Evolutionary conservation across 2,113 vertebrate species (phyloP).

Genomic region (Perca fluviatilis): DNA sequence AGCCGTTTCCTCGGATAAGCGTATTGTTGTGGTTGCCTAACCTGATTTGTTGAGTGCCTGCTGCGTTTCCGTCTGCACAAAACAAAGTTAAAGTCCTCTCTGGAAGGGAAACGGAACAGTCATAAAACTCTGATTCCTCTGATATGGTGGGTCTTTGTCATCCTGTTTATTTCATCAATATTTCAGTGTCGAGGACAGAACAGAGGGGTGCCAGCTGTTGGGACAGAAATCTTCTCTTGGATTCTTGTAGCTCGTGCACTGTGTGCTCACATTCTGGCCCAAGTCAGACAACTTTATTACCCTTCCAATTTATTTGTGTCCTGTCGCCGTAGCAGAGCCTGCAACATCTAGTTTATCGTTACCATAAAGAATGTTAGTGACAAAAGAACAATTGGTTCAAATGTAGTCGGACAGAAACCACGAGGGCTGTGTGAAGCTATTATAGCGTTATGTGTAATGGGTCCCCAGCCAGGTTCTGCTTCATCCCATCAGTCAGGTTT

Average conservation of each 20-base stretch:
- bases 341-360: constrained; percentile 72
- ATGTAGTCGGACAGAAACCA: constrained; percentile 65
- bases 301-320: constrained; percentile 73
- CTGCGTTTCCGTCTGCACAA: constrained; percentile 56
- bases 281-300: constrained; percentile 71
- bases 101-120: constrained; percentile 48
- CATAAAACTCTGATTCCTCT: constrained; percentile 51
- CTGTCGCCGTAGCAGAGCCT: constrained; percentile 41
- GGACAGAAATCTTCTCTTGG: constrained; percentile 28
- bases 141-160: constrained; percentile 44
- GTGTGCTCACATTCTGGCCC: constrained; percentile 46
- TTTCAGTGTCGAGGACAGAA: constrained; percentile 58
- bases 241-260: constrained; percentile 17
- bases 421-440: constrained; percentile 63
- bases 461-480: constrained; percentile 65
- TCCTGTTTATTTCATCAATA: constrained; percentile 65
- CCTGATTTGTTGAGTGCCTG: constrained; percentile 64
- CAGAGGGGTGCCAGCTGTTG: constrained; percentile 44
- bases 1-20: constrained; percentile 53
- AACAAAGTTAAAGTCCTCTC: constrained; percentile 68
- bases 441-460: constrained; percentile 74
- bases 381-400: constrained; percentile 78
- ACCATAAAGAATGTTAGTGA: constrained; percentile 75
- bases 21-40: constrained; percentile 48
- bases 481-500: constrained; percentile 81